Evolutionary conservation across 2,888 invertebrate genomes (phyloP).

Genomic region (Andrena trimmerana): DNA sequence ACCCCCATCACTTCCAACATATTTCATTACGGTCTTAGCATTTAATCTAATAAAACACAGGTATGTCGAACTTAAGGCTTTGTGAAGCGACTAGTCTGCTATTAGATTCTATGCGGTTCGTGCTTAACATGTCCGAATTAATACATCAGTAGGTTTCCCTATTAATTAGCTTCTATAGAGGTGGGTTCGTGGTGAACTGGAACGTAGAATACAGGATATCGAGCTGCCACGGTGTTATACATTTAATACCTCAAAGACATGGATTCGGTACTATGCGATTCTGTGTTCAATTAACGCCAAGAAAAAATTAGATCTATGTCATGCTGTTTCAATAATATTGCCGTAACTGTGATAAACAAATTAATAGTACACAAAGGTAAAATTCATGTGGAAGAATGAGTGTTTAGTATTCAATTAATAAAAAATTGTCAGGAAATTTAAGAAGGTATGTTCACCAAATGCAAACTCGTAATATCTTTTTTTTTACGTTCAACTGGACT

Average conservation of each 20-base stretch:
- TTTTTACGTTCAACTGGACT: no score
- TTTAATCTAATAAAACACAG: slow-evolving; percentile 48
- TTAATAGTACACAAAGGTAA: not conserved
- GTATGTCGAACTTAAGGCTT: slow-evolving; percentile 41
- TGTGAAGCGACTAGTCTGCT: slow-evolving; percentile 45
- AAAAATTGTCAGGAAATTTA: no score
- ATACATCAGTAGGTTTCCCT: slow-evolving; percentile 60
- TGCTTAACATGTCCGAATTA: slow-evolving; percentile 59
- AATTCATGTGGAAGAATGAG: no score
- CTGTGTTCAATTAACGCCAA: slow-evolving; percentile 4
- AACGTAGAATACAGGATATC: slow-evolving; percentile 57
- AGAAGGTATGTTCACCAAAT: no score
- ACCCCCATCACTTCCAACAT: not conserved
- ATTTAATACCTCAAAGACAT: slow-evolving; percentile 58
- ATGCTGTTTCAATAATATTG: not conserved
- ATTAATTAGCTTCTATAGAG: slow-evolving; percentile 58
- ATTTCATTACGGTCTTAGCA: not conserved
- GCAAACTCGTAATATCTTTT: no score
- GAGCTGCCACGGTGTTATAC: slow-evolving; percentile 38
- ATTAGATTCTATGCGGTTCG: slow-evolving; percentile 53
- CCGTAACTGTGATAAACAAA: not conserved
- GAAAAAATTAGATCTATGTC: not conserved
- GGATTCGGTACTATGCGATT: slow-evolving; percentile 19
- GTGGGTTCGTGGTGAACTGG: slow-evolving; percentile 47
- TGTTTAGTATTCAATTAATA: no score